A percentile compares a stretch with the other conserved stretches of the same genome.
phyloP scores from a whole-genome alignment of 2,113 vertebrate species.

The Oryzias woworae region DNA sequence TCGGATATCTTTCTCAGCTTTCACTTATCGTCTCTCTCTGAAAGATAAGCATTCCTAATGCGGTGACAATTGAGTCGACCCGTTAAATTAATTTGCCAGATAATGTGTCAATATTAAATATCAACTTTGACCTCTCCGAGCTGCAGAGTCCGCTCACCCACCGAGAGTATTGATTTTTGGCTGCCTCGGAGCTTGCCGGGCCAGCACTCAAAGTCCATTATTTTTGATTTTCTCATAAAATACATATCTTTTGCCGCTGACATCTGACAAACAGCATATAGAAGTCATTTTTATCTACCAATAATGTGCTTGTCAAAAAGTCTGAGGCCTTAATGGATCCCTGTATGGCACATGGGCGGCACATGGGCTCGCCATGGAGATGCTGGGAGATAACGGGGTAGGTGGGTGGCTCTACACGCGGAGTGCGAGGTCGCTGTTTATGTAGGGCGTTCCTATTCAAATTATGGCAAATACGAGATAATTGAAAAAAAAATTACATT shows the following conservation, averaged over 20 bases:
- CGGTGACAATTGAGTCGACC: slow-evolving; percentile 73
- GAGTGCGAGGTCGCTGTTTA: slow-evolving; percentile 35
- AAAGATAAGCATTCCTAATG: slow-evolving; percentile 59
- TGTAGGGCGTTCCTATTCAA: slow-evolving; percentile 39
- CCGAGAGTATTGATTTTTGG: slow-evolving; percentile 81
- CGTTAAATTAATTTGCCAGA: slow-evolving; percentile 81
- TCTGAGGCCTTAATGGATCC: slow-evolving; percentile 81
- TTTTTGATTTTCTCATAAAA: slow-evolving; percentile 89
- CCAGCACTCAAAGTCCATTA: slow-evolving; percentile 82
- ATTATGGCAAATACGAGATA: slow-evolving; percentile 29
- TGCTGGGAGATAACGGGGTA: slow-evolving; percentile 60
- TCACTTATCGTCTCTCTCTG: slow-evolving; percentile 50
- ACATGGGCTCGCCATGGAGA: slow-evolving; percentile 75
- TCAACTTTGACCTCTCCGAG: slow-evolving; percentile 77
- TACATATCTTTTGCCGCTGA: slow-evolving; percentile 82
- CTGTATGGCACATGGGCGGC: slow-evolving; percentile 60
- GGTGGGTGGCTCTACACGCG: slow-evolving; percentile 7
- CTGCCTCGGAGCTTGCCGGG: slow-evolving; percentile 68
- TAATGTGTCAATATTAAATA: slow-evolving; percentile 86
- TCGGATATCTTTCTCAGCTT: slow-evolving; percentile 36
- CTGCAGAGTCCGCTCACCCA: slow-evolving; percentile 57
- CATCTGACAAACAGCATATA: slow-evolving; percentile 89
- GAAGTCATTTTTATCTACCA: slow-evolving; percentile 85
- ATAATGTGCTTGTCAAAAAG: slow-evolving; percentile 86
- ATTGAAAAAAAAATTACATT: slow-evolving; percentile 43